phyloP scores from a whole-genome alignment of 2,888 invertebrate genomes.

The Uloborus plumipes region DNA sequence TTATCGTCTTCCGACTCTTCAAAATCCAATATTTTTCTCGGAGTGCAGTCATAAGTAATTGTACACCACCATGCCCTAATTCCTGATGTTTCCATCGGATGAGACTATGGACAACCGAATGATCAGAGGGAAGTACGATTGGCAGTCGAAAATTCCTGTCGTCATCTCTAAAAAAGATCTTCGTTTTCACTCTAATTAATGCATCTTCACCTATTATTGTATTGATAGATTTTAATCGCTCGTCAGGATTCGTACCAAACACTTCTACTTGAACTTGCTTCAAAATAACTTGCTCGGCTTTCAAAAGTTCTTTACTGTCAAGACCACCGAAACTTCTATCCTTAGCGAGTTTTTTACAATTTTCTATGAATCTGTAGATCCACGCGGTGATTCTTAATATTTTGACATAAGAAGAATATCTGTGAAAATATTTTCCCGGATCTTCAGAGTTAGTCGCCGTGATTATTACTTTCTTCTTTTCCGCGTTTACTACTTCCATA shows the following conservation, averaged over 20 bases:
- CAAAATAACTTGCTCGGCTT: slow-evolving; percentile 12
- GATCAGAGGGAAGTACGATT: slow-evolving; percentile 1
- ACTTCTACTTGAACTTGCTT: slow-evolving; percentile 18
- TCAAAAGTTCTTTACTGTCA: neutral
- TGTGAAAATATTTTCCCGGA: slow-evolving; percentile 1
- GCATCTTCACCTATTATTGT: neutral
- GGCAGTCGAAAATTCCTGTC: slow-evolving; percentile 10
- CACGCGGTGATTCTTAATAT: neutral
- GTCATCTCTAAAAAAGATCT: slow-evolving; percentile 16
- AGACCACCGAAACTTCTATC: neutral
- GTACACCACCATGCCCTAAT: slow-evolving; percentile 15
- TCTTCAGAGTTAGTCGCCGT: neutral
- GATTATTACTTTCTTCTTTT: slow-evolving; percentile 19
- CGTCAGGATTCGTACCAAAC: neutral
- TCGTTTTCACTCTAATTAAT: slow-evolving; percentile 14
- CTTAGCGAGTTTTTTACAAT: neutral
- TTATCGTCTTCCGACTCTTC: neutral
- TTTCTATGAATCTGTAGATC: slow-evolving; percentile 1
- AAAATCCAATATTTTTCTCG: slow-evolving; percentile 27
- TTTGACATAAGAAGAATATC: slow-evolving; percentile 10
- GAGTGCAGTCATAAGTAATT: slow-evolving; percentile 1
- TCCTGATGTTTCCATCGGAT: slow-evolving; percentile 1
- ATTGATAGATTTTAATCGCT: slow-evolving; percentile 9
- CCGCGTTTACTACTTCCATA: slow-evolving; percentile 1
- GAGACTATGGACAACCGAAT: slow-evolving; percentile 14